These are phyloP conservation scores for Cecropterus lyciades DNA, from an alignment of 1,140 invertebrate species.

Conservation along the genomic window DNA sequence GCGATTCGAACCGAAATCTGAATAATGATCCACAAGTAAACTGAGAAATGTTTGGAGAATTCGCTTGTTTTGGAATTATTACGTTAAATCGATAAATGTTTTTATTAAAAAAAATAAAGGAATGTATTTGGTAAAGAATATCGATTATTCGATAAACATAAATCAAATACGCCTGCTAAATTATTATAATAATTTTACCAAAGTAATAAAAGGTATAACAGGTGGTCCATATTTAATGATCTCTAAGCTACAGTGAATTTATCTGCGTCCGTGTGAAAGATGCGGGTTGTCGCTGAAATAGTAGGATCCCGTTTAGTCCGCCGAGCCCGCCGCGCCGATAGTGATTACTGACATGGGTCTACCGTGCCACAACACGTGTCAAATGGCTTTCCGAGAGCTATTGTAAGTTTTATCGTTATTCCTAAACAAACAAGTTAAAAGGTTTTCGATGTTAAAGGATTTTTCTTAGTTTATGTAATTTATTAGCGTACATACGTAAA, in stretches of 20 bases:
- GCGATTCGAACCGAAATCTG: no score
- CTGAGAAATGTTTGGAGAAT: no score
- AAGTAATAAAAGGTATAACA: slow-evolving; percentile 52
- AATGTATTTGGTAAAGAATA: no score
- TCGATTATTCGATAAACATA: no score
- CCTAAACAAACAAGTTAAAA: neutral
- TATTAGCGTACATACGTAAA: no score
- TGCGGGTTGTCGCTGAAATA: slow-evolving; percentile 40
- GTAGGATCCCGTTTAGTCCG: slow-evolving; percentile 27
- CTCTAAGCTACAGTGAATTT: slow-evolving; percentile 57
- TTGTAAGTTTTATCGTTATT: neutral
- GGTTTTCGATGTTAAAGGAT: neutral
- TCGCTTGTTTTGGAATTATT: no score
- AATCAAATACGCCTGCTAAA: no score
- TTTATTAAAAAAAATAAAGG: no score
- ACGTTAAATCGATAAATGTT: no score
- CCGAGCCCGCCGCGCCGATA: slow-evolving; percentile 24
- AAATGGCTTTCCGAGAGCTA: slow-evolving; percentile 48
- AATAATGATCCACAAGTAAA: no score
- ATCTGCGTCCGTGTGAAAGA: slow-evolving; percentile 43
- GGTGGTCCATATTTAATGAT: slow-evolving; percentile 64
- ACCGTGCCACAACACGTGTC: slow-evolving; percentile 53
- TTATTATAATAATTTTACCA: neutral
- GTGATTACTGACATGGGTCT: slow-evolving; percentile 55
- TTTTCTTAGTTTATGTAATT: no score